Evolutionary conservation across 2,888 invertebrate genomes (phyloP).

Genomic region (Brenthis daphne): DNA sequence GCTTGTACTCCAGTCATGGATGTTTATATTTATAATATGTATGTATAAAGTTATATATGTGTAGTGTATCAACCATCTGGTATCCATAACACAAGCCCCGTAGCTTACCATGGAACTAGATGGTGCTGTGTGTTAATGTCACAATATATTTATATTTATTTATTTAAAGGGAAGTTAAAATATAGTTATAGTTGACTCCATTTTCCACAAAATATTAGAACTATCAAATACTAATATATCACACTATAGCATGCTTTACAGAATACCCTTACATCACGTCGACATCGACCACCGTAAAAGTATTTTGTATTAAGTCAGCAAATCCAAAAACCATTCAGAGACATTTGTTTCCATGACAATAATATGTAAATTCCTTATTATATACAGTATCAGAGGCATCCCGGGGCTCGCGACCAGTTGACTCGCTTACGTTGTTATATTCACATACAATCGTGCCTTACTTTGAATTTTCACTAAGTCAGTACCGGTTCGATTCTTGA

Average conservation of each 20-base stretch:
- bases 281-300: constrained; percentile 69
- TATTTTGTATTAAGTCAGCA: constrained; percentile 79
- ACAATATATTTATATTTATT: too few relatives aligned
- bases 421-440: constrained; percentile 1
- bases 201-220: too few relatives aligned
- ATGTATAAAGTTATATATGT: too few relatives aligned
- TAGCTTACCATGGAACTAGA: too few relatives aligned
- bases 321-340: constrained; percentile 75
- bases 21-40: too few relatives aligned
- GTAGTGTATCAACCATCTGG: too few relatives aligned
- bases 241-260: constrained; percentile 16
- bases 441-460: neutral
- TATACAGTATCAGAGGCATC: constrained; percentile 40
- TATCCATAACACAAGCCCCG: too few relatives aligned
- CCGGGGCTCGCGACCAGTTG: constrained; percentile 1
- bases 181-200: too few relatives aligned
- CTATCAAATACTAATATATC: too few relatives aligned
- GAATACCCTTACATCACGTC: constrained; percentile 50
- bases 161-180: too few relatives aligned
- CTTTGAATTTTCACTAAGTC: neutral
- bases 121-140: too few relatives aligned
- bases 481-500: neutral
- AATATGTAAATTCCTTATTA: constrained; percentile 75
- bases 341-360: constrained; percentile 79
- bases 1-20: too few relatives aligned